These are phyloP conservation scores for Drosophila prolongata DNA, from an alignment of 2,888 invertebrate genomes.

Conservation along the genomic window DNA sequence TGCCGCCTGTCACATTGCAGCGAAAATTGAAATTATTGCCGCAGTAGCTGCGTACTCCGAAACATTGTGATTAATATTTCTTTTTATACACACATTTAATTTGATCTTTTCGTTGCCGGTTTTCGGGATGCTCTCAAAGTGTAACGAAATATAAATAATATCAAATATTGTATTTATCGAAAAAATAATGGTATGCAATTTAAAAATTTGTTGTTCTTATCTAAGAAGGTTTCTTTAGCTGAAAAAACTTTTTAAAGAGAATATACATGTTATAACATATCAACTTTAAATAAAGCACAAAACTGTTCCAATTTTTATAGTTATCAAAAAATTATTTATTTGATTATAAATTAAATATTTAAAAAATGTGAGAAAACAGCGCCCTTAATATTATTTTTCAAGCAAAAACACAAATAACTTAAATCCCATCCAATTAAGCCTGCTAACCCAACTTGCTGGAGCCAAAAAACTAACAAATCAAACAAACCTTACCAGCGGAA, in stretches of 20 bases:
- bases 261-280: too few relatives aligned
- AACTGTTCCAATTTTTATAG: too few relatives aligned
- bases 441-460: slow-evolving; percentile 6
- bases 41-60: slow-evolving; percentile 21
- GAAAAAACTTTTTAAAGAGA: too few relatives aligned
- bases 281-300: too few relatives aligned
- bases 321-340: too few relatives aligned
- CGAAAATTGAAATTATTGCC: slow-evolving; percentile 78
- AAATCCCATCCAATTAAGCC: slow-evolving; percentile 26
- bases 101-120: slow-evolving; percentile 10
- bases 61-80: slow-evolving; percentile 64
- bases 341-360: too few relatives aligned
- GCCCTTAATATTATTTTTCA: neutral
- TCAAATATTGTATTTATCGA: too few relatives aligned
- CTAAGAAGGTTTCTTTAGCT: too few relatives aligned
- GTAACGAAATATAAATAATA: neutral
- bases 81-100: slow-evolving; percentile 43
- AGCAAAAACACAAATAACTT: neutral
- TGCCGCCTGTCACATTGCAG: slow-evolving; percentile 71
- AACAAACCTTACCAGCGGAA: slow-evolving; percentile 40
- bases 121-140: neutral
- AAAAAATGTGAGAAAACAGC: neutral
- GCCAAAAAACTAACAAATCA: slow-evolving; percentile 24
- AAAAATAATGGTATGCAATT: too few relatives aligned
- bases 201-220: too few relatives aligned